These are phyloP conservation scores for Pseudomyrmex flavicornis DNA, from an alignment of 1,140 invertebrate species.

Conservation along the genomic window DNA sequence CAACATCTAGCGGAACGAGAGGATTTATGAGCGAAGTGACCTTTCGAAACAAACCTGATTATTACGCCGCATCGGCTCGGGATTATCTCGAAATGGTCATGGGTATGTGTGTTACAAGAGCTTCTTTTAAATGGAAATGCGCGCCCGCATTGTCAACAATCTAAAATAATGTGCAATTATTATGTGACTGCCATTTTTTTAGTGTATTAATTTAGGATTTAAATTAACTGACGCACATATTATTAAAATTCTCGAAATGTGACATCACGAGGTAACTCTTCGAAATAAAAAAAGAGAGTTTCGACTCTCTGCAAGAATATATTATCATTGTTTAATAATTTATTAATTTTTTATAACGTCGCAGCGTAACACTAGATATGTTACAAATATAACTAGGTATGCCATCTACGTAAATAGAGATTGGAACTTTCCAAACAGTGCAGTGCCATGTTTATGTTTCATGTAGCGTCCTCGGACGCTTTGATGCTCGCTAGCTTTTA, in stretches of 20 bases:
- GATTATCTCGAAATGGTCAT: constrained; percentile 25
- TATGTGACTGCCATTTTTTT: neutral
- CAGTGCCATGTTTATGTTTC: constrained; percentile 4
- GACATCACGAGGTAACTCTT: neutral
- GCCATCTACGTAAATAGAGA: neutral
- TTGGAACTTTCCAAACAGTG: neutral
- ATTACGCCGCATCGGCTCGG: constrained; percentile 34
- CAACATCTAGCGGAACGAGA: constrained; percentile 52
- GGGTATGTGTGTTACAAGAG: neutral
- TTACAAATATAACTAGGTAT: constrained; percentile 20
- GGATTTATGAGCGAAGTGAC: constrained; percentile 65
- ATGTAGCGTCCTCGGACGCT: constrained; percentile 62
- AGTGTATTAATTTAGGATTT: too few species aligned
- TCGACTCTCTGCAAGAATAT: too few species aligned
- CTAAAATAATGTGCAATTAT: neutral
- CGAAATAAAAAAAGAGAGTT: neutral
- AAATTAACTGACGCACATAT: too few species aligned
- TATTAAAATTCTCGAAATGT: neutral
- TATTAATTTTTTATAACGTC: neutral
- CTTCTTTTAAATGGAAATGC: constrained; percentile 6
- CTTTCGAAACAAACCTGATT: constrained; percentile 64
- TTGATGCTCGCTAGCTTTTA: constrained; percentile 62
- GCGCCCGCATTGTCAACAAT: neutral
- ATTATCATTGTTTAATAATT: neutral
- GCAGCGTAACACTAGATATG: too few species aligned